These are phyloP conservation scores for Tipula helvola DNA, from an alignment of 2,888 invertebrate genomes.

Conservation along the genomic window DNA sequence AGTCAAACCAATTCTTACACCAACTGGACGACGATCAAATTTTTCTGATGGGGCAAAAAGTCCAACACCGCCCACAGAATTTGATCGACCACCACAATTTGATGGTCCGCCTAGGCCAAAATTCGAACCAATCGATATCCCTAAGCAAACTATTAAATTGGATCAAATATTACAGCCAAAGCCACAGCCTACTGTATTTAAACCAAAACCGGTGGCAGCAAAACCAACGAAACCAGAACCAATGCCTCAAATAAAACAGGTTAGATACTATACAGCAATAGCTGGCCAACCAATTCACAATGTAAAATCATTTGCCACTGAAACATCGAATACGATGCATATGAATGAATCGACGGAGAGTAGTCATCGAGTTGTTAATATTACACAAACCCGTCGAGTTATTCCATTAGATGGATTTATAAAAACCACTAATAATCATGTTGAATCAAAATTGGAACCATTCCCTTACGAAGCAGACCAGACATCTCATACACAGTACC, in stretches of 20 bases:
- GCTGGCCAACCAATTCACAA: constrained; percentile 45
- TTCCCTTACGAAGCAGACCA: constrained; percentile 37
- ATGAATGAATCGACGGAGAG: constrained; percentile 57
- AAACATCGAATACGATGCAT: constrained; percentile 55
- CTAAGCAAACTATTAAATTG: constrained; percentile 23
- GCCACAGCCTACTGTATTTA: constrained; percentile 32
- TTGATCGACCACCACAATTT: constrained; percentile 39
- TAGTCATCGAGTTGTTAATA: constrained; percentile 49
- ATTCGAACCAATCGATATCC: constrained; percentile 45
- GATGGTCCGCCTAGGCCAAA: constrained; percentile 39
- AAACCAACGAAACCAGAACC: constrained; percentile 27
- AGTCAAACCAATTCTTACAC: constrained; percentile 43
- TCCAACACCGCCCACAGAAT: constrained; percentile 45
- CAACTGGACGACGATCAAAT: constrained; percentile 36
- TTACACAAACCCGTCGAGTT: constrained; percentile 55
- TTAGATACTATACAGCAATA: constrained; percentile 42
- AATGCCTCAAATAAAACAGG: constrained; percentile 43
- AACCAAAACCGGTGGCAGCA: constrained; percentile 41
- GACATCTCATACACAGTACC: constrained; percentile 20
- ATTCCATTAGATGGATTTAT: constrained; percentile 44
- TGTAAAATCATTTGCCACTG: constrained; percentile 44
- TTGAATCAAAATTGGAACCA: constrained; percentile 29
- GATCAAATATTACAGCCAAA: constrained; percentile 29
- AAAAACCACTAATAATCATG: constrained; percentile 31
- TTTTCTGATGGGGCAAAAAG: constrained; percentile 36